Evolutionary conservation across 2,113 vertebrate species (phyloP), one percentile per base, ranked within the genome.

Genomic region (Megaceryle torquata): DNA sequence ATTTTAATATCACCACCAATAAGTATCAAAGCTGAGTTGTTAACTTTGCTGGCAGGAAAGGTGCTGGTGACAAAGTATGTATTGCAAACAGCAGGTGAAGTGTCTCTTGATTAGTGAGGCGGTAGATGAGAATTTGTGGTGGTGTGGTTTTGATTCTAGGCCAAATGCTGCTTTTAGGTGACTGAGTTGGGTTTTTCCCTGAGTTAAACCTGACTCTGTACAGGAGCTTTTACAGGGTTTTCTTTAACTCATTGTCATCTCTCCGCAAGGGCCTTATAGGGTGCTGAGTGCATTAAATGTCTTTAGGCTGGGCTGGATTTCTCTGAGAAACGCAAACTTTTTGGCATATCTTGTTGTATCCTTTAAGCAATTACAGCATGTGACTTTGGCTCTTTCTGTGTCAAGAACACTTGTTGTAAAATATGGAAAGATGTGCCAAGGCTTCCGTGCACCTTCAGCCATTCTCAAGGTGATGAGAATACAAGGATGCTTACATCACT

Each of bases 371-470:
- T n/a, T 53, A 43, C 3, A 82, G 29, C 68, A 70, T 5, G 3
- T 91, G 88, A 95, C 46, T 91, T 70, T 1, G 13, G 29, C 56
- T 86, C 60, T 56, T 90, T 78, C 41, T 81, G 0, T 67, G 46
- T 94, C 50, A 68, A 75, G 79, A 90, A 13, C 64, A 51, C 67
- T 90, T 95, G 67, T 10, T 88, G 71, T 78, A 80, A 93, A 91
- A 68, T 67, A 86, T 20, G 39, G 60, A 43, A 70, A 92, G 72
- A 43, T 94, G 64, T 90, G 92, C 92, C 89, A 93, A 94, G 68
- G 76, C 48, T 91, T 81, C 82, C 81, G 64, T 78, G 68, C 26
- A 53, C 51, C 43, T 91, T 91, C 68, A 94, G 56, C 59, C 26
- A 1, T 67, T 82, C 71, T 91, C 90, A 94, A 92, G 80, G 72